phyloP scores from a whole-genome alignment of 37 sponge, comb jelly and placozoan genomes.

The Diacarnus erythraeanus region DNA sequence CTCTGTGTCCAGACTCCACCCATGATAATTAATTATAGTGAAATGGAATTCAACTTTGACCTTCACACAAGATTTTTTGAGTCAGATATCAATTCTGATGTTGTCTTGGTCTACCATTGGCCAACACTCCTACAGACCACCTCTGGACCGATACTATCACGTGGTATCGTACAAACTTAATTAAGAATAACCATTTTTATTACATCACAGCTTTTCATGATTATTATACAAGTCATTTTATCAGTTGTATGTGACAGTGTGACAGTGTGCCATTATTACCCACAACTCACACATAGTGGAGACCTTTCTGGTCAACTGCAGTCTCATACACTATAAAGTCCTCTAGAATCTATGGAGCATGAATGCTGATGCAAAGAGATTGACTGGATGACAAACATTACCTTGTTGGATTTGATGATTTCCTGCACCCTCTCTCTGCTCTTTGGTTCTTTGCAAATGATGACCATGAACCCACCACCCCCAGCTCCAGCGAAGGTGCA shows the following conservation, averaged over 20 bases:
- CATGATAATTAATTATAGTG: slow-evolving; percentile 48
- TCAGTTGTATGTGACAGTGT: no score
- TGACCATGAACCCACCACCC: slow-evolving; percentile 78
- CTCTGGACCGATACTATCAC: slow-evolving; percentile 12
- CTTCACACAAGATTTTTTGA: slow-evolving; percentile 43
- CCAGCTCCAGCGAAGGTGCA: slow-evolving; percentile 78
- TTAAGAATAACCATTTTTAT: no score
- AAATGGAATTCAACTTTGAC: slow-evolving; percentile 39
- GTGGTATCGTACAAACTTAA: slow-evolving; percentile 23
- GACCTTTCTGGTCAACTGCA: slow-evolving; percentile 47
- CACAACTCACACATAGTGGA: slow-evolving; percentile 10
- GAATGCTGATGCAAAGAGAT: not conserved
- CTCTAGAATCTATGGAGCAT: slow-evolving; percentile 25
- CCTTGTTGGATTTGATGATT: slow-evolving; percentile 41
- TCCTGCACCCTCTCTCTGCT: slow-evolving; percentile 22
- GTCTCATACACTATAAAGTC: slow-evolving; percentile 49
- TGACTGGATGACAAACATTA: not conserved
- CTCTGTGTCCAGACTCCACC: slow-evolving; percentile 64
- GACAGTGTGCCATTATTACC: no score
- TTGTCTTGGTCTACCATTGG: slow-evolving; percentile 52
- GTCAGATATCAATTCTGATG: slow-evolving; percentile 9
- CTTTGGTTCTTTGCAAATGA: slow-evolving; percentile 51
- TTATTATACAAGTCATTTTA: no score
- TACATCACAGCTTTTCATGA: no score
- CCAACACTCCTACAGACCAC: slow-evolving; percentile 55